Base-by-base conservation (phyloP, 2,797 vertebrate genomes). In the Pitangus sulphuratus region DNA sequence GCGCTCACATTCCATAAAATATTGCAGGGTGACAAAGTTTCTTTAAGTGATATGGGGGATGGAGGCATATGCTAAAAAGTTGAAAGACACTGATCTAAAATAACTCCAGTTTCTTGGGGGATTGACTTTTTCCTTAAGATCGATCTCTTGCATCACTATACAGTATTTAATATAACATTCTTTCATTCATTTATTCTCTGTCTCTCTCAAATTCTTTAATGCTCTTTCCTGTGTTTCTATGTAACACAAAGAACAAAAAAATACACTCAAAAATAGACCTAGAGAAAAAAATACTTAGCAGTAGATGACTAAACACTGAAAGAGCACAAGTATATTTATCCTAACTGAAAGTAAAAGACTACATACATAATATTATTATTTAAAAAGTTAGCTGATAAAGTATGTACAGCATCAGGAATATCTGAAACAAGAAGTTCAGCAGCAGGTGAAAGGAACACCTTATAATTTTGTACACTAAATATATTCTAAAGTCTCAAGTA, bases 1-100 rank as follows among this genome's bases (percentile, higher is more conserved):
- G 56, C 20, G 15, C 56, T 45, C 35, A 4, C 21, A 3, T 9
- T 30, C 45, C 56, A 47, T 11, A 10, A 69, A 20, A 33, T 39
- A 12, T 2, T 31, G 11, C 33, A 65, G 33, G 21, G 15, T 35
- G 56, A 42, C 66, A 70, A 51, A 56, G 42, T 5, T 37, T 47
- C 56, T 57, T 9, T 4, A 62, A n/a, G 44, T 24, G 62, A 21
- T 26, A 33, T 68, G 56, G 58, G 53, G 51, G 2, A 81, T 33
- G 65, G 39, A 11, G 15, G 8, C 9, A 45, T 1, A 11, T 0
- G 4, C 9, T 53, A 39, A 30, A 35, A 64, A 72, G 26, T 4
- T 62, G 48, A 50, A 76, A 87, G n/a, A 6, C 24, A 24, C 1
- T 61, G 37, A 56, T 35, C 19, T 65, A 28, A 58, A 25, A 44